A percentile compares a stretch with the other conserved stretches of the same genome.
Conservation (phyloP, 2,113 vertebrate species). For the Megaceryle torquata region DNA sequence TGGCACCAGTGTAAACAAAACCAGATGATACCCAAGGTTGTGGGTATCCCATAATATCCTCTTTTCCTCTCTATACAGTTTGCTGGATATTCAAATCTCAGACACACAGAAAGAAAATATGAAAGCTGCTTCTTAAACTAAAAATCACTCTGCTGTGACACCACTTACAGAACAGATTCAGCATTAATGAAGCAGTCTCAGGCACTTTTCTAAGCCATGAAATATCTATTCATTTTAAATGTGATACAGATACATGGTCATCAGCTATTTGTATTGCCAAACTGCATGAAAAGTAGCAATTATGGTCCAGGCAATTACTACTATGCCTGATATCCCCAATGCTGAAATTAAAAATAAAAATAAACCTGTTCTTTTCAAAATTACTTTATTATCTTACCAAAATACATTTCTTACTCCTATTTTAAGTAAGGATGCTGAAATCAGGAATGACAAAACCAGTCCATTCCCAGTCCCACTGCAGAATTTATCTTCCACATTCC, state of each 20-base stretch:
- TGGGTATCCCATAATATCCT: not conserved
- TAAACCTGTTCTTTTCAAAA: constrained; percentile 10
- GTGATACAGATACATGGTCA: not conserved
- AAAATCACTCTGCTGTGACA: not conserved
- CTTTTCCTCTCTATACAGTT: not conserved
- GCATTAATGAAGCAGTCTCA: not conserved
- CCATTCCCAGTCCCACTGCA: not conserved
- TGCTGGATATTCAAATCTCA: not conserved
- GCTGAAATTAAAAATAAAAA: not conserved
- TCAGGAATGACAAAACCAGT: not conserved
- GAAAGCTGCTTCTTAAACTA: not conserved
- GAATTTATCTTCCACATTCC: not conserved
- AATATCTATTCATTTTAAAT: not conserved
- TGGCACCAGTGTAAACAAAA: not conserved
- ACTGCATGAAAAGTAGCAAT: not conserved
- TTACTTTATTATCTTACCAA: not conserved
- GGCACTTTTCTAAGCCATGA: not conserved
- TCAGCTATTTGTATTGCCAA: not conserved
- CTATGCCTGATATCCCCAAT: not conserved
- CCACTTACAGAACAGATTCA: not conserved
- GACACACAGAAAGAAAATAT: not conserved
- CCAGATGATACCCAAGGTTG: not conserved
- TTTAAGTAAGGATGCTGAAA: not conserved
- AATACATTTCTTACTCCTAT: not conserved
- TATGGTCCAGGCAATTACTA: not conserved